Conservation (phyloP, 1,140 invertebrate genomes). For the Carposina sasakii region DNA sequence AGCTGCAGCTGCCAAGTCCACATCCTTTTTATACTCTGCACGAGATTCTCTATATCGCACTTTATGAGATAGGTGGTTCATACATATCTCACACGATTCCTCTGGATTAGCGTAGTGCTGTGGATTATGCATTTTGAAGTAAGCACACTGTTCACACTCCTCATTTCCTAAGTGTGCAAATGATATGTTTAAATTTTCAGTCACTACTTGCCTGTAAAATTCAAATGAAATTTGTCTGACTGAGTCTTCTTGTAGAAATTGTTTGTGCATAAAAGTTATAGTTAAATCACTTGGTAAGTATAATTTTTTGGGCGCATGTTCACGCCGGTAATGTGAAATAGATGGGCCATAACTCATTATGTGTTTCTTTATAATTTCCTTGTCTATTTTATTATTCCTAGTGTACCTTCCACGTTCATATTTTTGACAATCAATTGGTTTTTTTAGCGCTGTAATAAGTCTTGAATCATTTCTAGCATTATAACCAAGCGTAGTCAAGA, state of each 20-base stretch:
- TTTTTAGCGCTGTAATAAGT: background rate
- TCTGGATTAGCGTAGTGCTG: background rate
- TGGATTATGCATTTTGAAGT: background rate
- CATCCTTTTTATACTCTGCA: background rate
- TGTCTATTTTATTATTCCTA: slow-evolving; percentile 2
- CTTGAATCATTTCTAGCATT: background rate
- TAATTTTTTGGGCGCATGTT: background rate
- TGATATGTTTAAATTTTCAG: background rate
- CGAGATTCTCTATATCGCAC: background rate
- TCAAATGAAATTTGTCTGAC: background rate
- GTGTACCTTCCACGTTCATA: background rate
- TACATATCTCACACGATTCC: background rate
- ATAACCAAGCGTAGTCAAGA: background rate
- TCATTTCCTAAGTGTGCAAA: background rate
- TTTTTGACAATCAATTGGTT: background rate
- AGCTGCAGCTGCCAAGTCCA: background rate
- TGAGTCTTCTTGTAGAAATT: background rate
- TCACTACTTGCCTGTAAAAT: background rate
- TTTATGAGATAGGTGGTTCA: background rate
- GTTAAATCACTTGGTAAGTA: slow-evolving; percentile 2
- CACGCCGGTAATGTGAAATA: background rate
- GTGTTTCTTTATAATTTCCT: background rate
- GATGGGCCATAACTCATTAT: background rate
- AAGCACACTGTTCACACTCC: background rate
- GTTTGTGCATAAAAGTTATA: background rate